Base-by-base conservation (phyloP, 2,888 invertebrate genomes). In the Tetragonula carbonaria region DNA sequence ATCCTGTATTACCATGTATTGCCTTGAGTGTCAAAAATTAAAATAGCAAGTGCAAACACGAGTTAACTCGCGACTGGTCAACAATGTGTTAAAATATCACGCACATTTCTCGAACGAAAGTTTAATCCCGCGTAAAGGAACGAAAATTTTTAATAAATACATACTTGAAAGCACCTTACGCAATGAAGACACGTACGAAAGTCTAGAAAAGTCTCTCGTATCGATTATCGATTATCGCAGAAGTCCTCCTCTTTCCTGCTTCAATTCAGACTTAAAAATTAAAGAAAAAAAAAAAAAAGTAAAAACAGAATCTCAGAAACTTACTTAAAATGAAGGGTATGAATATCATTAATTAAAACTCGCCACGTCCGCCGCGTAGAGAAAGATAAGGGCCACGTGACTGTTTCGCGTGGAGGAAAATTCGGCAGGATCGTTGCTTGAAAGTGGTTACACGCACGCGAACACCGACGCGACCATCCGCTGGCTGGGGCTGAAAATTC, bases 401-500 rank as follows among this genome's bases (percentile, higher is more conserved):
- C 45, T 45, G 45, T 45, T 45, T 8, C 45, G 45, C 45, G 45
- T 1, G 45, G 5, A 5, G 28, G 14, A 57, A 66, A 66, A 13
- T n/a, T 59, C 16, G n/a, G 18, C 8, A 62, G 62, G 62, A 76
- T 70, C 62, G n/a, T 13, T 51, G 4, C 51, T 28, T 5, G 0
- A 51, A 18, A 23, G 51, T 33, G 50, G n/a, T 13, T 33, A 33
- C 50, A 28, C 75, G 33, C 18, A 13, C 33, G 11, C 59, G 16
- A 18, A 3, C 59, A 18, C 45, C 3, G 23, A 53, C 23, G 45
- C 45, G 13, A 38, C 11, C 18, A 14, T 38, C 45, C 53, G 8
- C 71, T 16, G 8, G 45, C 45, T 38, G 18, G 14, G 11, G 33
- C n/a, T 63, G 21, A 67, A 79, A 67, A 80, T 82, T 68, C 82